These are phyloP conservation scores for Leistus spinibarbis DNA, from an alignment of 2,888 invertebrate species.

Conservation along the genomic window DNA sequence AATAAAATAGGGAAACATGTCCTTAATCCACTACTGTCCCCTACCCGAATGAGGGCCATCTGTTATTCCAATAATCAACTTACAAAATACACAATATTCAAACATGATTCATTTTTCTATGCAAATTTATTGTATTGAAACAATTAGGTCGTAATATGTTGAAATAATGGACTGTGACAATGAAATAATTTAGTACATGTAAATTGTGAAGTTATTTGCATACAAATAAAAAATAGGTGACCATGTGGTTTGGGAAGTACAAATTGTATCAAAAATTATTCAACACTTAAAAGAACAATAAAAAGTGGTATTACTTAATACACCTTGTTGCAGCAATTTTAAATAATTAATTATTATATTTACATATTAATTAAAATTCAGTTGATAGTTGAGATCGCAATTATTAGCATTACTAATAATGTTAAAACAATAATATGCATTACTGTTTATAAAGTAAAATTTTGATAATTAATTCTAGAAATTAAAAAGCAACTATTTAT, in stretches of 20 bases:
- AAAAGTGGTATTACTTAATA: neutral
- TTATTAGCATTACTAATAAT: too few species aligned
- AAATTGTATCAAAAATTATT: neutral
- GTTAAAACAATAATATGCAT: too few species aligned
- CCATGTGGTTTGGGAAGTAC: neutral
- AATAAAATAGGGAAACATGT: neutral
- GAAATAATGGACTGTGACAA: too few species aligned
- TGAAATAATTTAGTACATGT: neutral
- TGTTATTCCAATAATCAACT: neutral
- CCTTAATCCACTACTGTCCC: neutral
- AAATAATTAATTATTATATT: too few species aligned
- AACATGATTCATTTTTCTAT: neutral
- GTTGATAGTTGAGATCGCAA: too few species aligned
- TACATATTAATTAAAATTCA: too few species aligned
- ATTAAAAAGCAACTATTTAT: too few species aligned
- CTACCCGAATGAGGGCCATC: neutral
- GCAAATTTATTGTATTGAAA: neutral
- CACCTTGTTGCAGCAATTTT: neutral
- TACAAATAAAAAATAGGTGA: neutral
- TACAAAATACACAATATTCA: neutral
- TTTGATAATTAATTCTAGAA: too few species aligned
- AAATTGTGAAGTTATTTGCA: neutral
- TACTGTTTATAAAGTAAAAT: too few species aligned
- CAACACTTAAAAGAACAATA: neutral
- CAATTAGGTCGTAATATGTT: neutral